phyloP scores from a whole-genome alignment of 2,888 invertebrate genomes.

The Hypolimnas misippus region DNA sequence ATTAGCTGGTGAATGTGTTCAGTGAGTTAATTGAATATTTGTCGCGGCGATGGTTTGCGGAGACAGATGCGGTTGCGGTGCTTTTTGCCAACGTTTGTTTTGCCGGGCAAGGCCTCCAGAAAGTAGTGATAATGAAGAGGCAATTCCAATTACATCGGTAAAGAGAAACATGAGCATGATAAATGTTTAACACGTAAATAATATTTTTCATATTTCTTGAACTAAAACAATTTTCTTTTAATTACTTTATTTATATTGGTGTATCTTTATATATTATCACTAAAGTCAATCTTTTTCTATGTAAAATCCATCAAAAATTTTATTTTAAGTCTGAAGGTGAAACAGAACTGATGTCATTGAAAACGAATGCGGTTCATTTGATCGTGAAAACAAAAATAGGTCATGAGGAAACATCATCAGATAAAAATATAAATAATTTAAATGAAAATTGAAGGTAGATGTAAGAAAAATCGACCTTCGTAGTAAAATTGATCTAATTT shows the following conservation, averaged over 20 bases:
- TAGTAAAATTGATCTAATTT: neutral
- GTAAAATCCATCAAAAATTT: conserved; percentile 42
- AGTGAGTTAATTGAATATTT: conserved; percentile 38
- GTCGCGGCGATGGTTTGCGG: conserved; percentile 34
- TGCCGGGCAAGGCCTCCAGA: conserved; percentile 59
- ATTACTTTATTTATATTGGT: neutral
- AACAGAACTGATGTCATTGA: conserved; percentile 55
- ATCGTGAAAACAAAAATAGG: conserved; percentile 29
- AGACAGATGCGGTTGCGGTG: conserved; percentile 61
- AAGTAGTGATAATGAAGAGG: conserved; percentile 48
- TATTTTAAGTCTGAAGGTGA: conserved; percentile 60
- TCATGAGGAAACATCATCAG: conserved; percentile 1
- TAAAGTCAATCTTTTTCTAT: neutral
- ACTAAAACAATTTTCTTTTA: neutral
- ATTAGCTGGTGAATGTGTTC: conserved; percentile 33
- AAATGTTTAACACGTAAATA: conserved; percentile 31
- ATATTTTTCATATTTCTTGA: conserved; percentile 1
- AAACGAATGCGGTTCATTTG: conserved; percentile 29
- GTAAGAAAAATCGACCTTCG: neutral
- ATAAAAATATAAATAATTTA: neutral
- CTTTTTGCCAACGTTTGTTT: conserved; percentile 69
- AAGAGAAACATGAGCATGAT: conserved; percentile 40
- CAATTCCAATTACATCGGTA: conserved; percentile 64
- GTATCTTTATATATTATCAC: neutral
- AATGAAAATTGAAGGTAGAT: conserved; percentile 3